These are phyloP conservation scores for Oryzaephilus surinamensis DNA, from an alignment of 1,140 invertebrate genomes.

Conservation along the genomic window DNA sequence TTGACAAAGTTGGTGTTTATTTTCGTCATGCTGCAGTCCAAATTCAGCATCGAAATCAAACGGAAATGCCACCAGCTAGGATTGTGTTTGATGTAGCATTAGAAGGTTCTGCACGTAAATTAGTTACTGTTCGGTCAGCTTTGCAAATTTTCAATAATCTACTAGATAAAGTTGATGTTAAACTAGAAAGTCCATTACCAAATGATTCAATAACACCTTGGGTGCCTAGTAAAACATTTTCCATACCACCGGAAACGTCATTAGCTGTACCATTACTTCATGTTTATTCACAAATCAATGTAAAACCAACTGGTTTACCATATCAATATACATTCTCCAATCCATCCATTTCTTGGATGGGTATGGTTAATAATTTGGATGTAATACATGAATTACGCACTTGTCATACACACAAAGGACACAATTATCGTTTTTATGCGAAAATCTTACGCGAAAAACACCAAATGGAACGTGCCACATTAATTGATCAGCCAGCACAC, in stretches of 20 bases:
- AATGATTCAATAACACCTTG: slow-evolving; percentile 20
- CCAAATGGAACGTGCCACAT: slow-evolving; percentile 48
- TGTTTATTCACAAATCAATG: slow-evolving; percentile 48
- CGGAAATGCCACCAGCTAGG: slow-evolving; percentile 41
- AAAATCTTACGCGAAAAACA: slow-evolving; percentile 69
- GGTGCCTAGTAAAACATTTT: slow-evolving; percentile 23
- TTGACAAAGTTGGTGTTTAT: slow-evolving; percentile 91
- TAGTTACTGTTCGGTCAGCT: slow-evolving; percentile 91
- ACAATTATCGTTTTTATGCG: slow-evolving; percentile 55
- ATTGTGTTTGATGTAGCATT: slow-evolving; percentile 81
- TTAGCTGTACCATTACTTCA: slow-evolving; percentile 55
- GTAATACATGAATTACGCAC: slow-evolving; percentile 40
- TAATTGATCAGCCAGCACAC: slow-evolving; percentile 62
- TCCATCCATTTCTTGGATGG: slow-evolving; percentile 53
- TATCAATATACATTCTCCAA: slow-evolving; percentile 48
- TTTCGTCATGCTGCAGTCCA: slow-evolving; percentile 67
- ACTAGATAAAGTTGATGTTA: slow-evolving; percentile 58
- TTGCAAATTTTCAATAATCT: slow-evolving; percentile 71
- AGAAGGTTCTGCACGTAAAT: slow-evolving; percentile 85
- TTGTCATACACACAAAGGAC: slow-evolving; percentile 38
- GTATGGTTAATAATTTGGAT: slow-evolving; percentile 48
- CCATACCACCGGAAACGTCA: slow-evolving; percentile 30
- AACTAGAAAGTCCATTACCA: slow-evolving; percentile 45
- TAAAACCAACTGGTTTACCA: slow-evolving; percentile 32
- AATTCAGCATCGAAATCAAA: slow-evolving; percentile 17